These are phyloP conservation scores for Drosophila anomalata DNA, from an alignment of 2,888 invertebrate genomes.

Conservation along the genomic window DNA sequence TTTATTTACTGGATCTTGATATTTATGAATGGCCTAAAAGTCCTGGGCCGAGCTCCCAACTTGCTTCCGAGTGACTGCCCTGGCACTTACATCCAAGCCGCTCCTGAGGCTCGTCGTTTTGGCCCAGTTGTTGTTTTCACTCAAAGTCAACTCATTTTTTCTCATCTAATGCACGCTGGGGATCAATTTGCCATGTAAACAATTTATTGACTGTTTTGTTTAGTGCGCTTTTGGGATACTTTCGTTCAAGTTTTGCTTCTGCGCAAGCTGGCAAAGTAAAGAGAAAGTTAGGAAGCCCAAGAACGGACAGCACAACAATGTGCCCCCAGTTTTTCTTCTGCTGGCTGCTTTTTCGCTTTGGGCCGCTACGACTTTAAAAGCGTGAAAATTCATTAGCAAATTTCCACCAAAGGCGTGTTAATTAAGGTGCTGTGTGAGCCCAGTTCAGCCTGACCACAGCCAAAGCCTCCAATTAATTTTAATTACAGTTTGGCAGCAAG, in stretches of 20 bases:
- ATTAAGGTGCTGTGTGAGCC: conserved; percentile 56
- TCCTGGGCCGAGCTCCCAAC: conserved; percentile 50
- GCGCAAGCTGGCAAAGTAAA: conserved; percentile 39
- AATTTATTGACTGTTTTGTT: conserved; percentile 78
- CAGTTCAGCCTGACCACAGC: conserved; percentile 58
- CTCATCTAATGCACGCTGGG: conserved; percentile 77
- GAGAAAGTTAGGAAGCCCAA: conserved; percentile 26
- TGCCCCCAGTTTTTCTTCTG: conserved; percentile 7
- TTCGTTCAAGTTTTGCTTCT: conserved; percentile 51
- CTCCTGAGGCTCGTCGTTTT: conserved; percentile 6
- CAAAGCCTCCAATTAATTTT: conserved; percentile 76
- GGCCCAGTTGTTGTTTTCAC: conserved; percentile 50
- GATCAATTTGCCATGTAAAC: conserved; percentile 80
- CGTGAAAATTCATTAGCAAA: conserved; percentile 62
- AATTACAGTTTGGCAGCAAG: conserved; percentile 67
- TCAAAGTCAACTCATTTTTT: conserved; percentile 79
- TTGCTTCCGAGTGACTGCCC: conserved; percentile 17
- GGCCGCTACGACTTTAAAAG: conserved; percentile 57
- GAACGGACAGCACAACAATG: conserved; percentile 10
- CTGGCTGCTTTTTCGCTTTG: conserved; percentile 6
- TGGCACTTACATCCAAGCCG: conserved; percentile 8
- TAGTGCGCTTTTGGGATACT: conserved; percentile 77
- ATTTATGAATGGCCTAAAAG: conserved; percentile 58
- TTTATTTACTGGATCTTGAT: conserved; percentile 28
- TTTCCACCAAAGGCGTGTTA: conserved; percentile 51